These are phyloP conservation scores for Liopterus haemorrhoidalis DNA, from an alignment of 2,888 invertebrate genomes.

Conservation along the genomic window DNA sequence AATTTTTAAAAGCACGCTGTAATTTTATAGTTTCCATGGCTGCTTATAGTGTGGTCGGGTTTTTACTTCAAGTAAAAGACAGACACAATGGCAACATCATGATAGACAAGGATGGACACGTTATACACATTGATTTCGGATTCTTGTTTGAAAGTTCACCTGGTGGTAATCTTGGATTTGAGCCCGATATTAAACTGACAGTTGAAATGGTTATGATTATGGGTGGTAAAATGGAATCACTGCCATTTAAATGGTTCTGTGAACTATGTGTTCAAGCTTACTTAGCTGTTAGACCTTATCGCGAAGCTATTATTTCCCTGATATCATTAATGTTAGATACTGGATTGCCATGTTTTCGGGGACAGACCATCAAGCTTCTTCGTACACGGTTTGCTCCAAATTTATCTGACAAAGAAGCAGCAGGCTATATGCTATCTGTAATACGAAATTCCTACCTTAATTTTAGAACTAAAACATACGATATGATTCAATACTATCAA, in stretches of 20 bases:
- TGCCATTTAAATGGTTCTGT: conserved; percentile 96
- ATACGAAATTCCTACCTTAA: conserved; percentile 93
- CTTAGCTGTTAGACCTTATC: conserved; percentile 90
- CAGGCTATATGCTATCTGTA: conserved; percentile 87
- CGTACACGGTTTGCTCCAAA: conserved; percentile 88
- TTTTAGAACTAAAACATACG: conserved; percentile 94
- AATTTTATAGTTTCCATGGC: conserved; percentile 99
- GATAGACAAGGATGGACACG: conserved; percentile 94
- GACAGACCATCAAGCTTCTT: conserved; percentile 92
- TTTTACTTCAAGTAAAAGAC: conserved; percentile 96
- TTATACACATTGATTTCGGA: conserved; percentile 80
- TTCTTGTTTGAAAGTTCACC: conserved; percentile 99
- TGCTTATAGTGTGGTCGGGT: conserved; percentile 96
- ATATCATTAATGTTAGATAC: conserved; percentile 99
- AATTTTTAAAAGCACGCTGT: conserved; percentile 87
- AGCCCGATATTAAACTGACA: conserved; percentile 98
- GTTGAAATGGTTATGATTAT: conserved; percentile 99
- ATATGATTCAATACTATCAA: conserved; percentile 98
- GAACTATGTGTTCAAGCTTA: conserved; percentile 97
- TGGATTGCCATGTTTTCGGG: conserved; percentile 96
- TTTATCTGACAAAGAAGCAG: conserved; percentile 89
- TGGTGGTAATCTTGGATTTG: conserved; percentile 97
- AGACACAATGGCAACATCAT: conserved; percentile 99
- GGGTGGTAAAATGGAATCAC: conserved; percentile 99
- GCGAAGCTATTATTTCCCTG: conserved; percentile 93